Conservation (phyloP, 2,797 vertebrate species). For the Phaenicophaeus curvirostris region DNA sequence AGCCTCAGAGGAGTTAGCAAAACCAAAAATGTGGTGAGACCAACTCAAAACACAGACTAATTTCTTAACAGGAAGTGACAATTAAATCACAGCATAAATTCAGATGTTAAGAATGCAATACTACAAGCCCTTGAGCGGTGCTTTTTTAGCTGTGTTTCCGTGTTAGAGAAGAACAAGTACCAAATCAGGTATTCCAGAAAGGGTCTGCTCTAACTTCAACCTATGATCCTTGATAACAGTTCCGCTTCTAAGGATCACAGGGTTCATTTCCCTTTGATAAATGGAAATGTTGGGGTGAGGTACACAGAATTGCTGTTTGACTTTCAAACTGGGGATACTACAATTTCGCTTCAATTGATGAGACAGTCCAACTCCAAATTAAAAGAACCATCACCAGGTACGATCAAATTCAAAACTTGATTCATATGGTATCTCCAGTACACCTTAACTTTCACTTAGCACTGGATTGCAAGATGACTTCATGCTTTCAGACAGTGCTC, state of each 20-base stretch:
- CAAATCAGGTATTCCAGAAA: neutral
- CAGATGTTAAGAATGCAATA: neutral
- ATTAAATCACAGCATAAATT: neutral
- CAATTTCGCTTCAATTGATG: neutral
- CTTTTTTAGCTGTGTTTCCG: neutral
- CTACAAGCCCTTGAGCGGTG: neutral
- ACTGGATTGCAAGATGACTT: neutral
- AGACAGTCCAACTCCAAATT: neutral
- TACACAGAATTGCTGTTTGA: neutral
- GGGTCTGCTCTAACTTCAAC: neutral
- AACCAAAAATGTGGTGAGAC: neutral
- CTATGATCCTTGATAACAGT: neutral
- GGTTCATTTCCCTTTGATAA: neutral
- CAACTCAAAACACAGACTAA: neutral
- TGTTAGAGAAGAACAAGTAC: neutral
- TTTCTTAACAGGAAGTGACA: neutral
- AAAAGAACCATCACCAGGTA: neutral
- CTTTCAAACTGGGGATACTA: neutral
- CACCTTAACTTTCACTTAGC: neutral
- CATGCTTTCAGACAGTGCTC: neutral
- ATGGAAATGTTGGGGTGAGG: neutral
- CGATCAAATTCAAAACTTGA: neutral
- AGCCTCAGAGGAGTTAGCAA: neutral
- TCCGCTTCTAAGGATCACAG: neutral
- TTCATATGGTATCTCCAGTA: neutral